Conservation (phyloP, 2,888 invertebrate genomes). For the Thereva unica region DNA sequence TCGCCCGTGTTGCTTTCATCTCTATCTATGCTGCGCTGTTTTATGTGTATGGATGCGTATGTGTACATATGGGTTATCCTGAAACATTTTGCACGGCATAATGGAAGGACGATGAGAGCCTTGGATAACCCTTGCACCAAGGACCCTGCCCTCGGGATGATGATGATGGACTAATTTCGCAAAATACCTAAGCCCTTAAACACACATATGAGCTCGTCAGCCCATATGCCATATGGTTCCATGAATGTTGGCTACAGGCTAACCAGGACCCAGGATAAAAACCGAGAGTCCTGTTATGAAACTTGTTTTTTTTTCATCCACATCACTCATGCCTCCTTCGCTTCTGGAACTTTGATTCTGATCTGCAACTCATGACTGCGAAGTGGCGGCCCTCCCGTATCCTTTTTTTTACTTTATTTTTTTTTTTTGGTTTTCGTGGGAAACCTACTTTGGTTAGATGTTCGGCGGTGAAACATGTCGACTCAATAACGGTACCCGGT, state of each 20-base stretch:
- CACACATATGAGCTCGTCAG: conserved; percentile 19
- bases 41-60: too few species aligned
- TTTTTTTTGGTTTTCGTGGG: conserved; percentile 26
- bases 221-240: conserved; percentile 11
- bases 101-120: conserved; percentile 18
- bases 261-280: conserved; percentile 1
- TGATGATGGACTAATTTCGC: conserved; percentile 37
- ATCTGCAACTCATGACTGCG: conserved; percentile 31
- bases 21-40: too few species aligned
- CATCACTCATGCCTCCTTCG: conserved; percentile 20
- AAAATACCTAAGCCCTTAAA: conserved; percentile 33
- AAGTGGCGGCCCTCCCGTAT: conserved; percentile 18
- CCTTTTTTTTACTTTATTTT: conserved; percentile 21
- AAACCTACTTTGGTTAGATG: conserved; percentile 29
- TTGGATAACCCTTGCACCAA: conserved; percentile 2
- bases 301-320: conserved; percentile 16
- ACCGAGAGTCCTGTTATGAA: conserved; percentile 23
- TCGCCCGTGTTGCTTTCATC: background rate
- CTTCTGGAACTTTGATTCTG: conserved; percentile 31
- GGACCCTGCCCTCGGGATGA: conserved; percentile 6
- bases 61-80: too few species aligned
- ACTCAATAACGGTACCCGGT: conserved; percentile 33
- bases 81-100: conserved; percentile 1
- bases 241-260: conserved; percentile 1
- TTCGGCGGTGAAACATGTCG: conserved; percentile 16